These are phyloP conservation scores for Rambutsinella grinnellia DNA, from an alignment of 2,888 invertebrate genomes.

Conservation along the genomic window DNA sequence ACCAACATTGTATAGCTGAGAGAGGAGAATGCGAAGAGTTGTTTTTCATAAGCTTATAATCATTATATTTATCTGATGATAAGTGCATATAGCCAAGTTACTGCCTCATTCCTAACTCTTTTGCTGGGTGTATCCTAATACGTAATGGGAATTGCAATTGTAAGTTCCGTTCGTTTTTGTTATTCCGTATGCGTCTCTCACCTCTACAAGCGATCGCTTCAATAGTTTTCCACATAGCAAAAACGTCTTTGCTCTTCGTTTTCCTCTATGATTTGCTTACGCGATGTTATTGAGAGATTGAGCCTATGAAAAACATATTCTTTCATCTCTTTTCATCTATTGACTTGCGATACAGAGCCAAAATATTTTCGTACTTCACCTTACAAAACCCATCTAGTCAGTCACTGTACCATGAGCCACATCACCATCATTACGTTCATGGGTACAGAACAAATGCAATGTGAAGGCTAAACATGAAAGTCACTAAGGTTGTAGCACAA, in stretches of 20 bases:
- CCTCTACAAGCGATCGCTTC: not conserved
- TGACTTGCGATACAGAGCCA: not conserved
- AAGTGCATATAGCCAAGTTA: too few species aligned
- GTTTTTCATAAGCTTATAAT: too few species aligned
- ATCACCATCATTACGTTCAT: not conserved
- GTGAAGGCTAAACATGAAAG: conserved; percentile 53
- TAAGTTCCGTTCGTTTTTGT: not conserved
- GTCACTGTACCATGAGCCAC: not conserved
- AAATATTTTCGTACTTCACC: not conserved
- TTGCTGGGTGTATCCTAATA: not conserved
- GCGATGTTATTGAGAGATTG: not conserved
- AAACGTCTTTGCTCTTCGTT: not conserved
- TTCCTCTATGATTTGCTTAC: not conserved
- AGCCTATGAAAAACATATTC: not conserved
- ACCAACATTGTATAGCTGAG: not conserved
- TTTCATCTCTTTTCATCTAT: not conserved
- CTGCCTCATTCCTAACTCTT: not conserved
- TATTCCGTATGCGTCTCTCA: not conserved
- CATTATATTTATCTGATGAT: too few species aligned
- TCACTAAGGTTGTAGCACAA: conserved; percentile 18
- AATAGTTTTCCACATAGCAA: not conserved
- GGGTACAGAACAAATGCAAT: conserved; percentile 34
- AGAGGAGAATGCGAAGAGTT: too few species aligned
- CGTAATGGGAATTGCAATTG: not conserved
- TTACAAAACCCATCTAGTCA: not conserved